phyloP scores from a whole-genome alignment of 1,140 invertebrate genomes.

The Drosophila jambulina region DNA sequence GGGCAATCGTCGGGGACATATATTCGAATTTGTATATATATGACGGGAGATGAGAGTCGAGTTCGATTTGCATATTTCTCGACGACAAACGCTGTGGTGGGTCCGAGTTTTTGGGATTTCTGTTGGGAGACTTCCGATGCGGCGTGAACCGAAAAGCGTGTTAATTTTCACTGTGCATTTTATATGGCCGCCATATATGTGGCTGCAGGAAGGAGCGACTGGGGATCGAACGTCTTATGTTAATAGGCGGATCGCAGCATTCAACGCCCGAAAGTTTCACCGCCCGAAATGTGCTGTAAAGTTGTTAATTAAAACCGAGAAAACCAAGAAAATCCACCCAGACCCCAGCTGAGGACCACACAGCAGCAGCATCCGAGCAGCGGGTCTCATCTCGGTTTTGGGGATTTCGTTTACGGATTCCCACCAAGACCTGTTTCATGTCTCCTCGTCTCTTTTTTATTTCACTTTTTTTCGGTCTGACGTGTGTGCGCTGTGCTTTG shows the following conservation, averaged over 20 bases:
- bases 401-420: constrained; percentile 60
- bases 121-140: constrained; percentile 48
- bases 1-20: constrained; percentile 37
- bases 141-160: constrained; percentile 82
- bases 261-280: constrained; percentile 72
- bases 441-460: constrained; percentile 7
- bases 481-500: constrained; percentile 19
- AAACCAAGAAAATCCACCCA: constrained; percentile 60
- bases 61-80: constrained; percentile 72
- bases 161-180: constrained; percentile 83
- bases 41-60: constrained; percentile 28
- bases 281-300: constrained; percentile 75
- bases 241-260: constrained; percentile 65
- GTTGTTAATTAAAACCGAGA: constrained; percentile 80
- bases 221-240: constrained; percentile 75
- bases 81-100: constrained; percentile 76
- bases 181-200: constrained; percentile 65
- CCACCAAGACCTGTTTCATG: constrained; percentile 61
- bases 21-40: constrained; percentile 18
- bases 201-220: constrained; percentile 30
- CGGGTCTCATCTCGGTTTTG: constrained; percentile 29
- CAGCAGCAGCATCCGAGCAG: constrained; percentile 40
- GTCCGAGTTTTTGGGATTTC: constrained; percentile 35
- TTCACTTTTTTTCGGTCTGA: not conserved
- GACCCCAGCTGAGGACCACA: constrained; percentile 48